A percentile compares a stretch with the other conserved stretches of the same genome.
phyloP scores from a whole-genome alignment of 2,797 vertebrate species.

The Podarcis lilfordi region DNA sequence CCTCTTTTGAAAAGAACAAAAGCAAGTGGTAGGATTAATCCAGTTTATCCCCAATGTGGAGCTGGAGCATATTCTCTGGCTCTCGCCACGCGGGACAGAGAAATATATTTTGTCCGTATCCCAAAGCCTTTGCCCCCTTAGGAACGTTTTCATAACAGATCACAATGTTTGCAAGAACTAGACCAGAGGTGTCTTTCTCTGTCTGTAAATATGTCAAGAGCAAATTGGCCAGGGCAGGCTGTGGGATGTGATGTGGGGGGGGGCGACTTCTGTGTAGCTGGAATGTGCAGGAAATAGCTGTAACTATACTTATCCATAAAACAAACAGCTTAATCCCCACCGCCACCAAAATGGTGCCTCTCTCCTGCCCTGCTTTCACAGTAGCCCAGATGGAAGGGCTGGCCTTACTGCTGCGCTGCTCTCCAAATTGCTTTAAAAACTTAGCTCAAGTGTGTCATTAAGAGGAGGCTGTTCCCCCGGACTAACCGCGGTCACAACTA shows the following conservation, averaged over 20 bases:
- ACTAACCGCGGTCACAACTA: conserved; percentile 33
- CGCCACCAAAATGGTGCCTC: conserved; percentile 19
- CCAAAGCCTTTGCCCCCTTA: conserved; percentile 50
- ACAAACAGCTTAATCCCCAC: conserved; percentile 43
- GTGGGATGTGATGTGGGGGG: not conserved
- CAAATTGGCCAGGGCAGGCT: conserved; percentile 46
- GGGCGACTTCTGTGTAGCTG: conserved; percentile 41
- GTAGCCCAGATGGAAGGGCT: conserved; percentile 11
- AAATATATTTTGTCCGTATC: conserved; percentile 57
- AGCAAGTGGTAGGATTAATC: conserved; percentile 52
- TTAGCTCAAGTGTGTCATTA: conserved; percentile 45
- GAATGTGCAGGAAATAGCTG: conserved; percentile 74
- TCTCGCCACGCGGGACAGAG: conserved; percentile 41
- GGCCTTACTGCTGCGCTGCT: not conserved
- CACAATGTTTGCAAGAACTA: conserved; percentile 50
- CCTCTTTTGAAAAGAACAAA: not conserved
- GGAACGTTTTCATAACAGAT: conserved; percentile 60
- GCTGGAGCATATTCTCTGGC: conserved; percentile 51
- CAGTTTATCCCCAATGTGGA: not conserved
- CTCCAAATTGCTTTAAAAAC: conserved; percentile 29
- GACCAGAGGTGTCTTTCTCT: conserved; percentile 69
- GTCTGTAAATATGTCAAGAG: conserved; percentile 70
- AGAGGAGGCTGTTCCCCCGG: conserved; percentile 15
- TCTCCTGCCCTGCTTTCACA: not conserved
- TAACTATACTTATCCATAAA: conserved; percentile 54